Evolutionary conservation across 2,888 invertebrate genomes (phyloP), one percentile per base, ranked within the genome.

Genomic region (Oscheius sp.): DNA sequence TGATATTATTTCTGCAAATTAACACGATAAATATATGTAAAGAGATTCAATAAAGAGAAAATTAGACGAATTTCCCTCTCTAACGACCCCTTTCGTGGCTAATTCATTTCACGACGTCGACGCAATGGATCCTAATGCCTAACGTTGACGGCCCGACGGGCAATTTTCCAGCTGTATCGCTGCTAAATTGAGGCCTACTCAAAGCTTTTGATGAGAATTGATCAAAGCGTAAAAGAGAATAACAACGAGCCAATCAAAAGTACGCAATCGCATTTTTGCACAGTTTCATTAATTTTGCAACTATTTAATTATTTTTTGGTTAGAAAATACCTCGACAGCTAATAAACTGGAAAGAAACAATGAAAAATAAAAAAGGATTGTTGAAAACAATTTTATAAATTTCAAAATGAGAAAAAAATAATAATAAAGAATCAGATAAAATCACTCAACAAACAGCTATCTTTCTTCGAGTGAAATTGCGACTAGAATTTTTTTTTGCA

Each of bases 371-470:
- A 37, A n/a, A 58, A n/a, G n/a, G 20, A 37, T 25, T 27, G 8
- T 6, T 39, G 5, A 58, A 39, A 58, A 58, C 34, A 61, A 42
- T 61, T 61, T 45, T n/a, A n/a, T n/a, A n/a, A n/a, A n/a, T n/a
- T n/a, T n/a, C n/a, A n/a, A n/a, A n/a, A n/a, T n/a, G n/a, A n/a
- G n/a, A n/a, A n/a, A n/a, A n/a, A n/a, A n/a, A n/a, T 45, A 23
- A n/a, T 25, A 10, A 42, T 39, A 25, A n/a, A 3, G 42, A 58
- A 53, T 29, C 15, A 33, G 27, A 23, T 23, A 17, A 20, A 31
- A 55, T 55, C 55, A 34, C 55, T 34, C 34, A 55, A 55, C 17
- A 55, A 33, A 20, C 12, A 27, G 12, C 17, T n/a, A 25, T 48
- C 48, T 25, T 20, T 37, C 17, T 34, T 6, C n/a, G 61, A 61